These are phyloP conservation scores for Pardosa pseudoannulata DNA, from an alignment of 2,888 invertebrate species.

Conservation along the genomic window DNA sequence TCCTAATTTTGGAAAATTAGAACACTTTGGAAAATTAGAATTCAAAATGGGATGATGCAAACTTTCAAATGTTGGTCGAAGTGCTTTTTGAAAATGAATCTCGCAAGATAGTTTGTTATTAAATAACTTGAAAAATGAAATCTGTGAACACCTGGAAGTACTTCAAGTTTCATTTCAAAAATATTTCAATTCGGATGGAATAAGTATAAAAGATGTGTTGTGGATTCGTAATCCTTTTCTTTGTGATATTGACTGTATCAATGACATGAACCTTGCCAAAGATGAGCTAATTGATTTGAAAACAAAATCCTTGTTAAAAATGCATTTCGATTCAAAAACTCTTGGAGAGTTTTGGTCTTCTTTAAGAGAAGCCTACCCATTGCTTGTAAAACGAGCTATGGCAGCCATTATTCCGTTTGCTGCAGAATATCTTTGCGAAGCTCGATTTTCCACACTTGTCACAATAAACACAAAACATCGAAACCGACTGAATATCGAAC, in stretches of 20 bases:
- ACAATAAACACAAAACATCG: constrained; percentile 42
- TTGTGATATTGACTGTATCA: constrained; percentile 51
- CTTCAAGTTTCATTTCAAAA: constrained; percentile 26
- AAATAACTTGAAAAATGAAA: constrained; percentile 27
- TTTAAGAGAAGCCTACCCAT: constrained; percentile 21
- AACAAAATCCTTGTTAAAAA: constrained; percentile 45
- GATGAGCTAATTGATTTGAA: constrained; percentile 51
- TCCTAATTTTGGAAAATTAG: too few relatives aligned
- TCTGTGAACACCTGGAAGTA: constrained; percentile 27
- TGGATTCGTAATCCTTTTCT: constrained; percentile 55
- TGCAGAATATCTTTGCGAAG: constrained; percentile 46
- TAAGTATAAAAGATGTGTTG: constrained; percentile 51
- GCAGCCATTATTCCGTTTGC: constrained; percentile 55
- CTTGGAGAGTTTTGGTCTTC: constrained; percentile 25
- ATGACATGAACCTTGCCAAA: constrained; percentile 52
- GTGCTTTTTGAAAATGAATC: too few relatives aligned
- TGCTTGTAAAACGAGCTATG: constrained; percentile 32
- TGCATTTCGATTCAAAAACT: constrained; percentile 44
- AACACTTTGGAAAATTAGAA: too few relatives aligned
- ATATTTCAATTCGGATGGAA: constrained; percentile 41
- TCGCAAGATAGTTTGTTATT: constrained; percentile 9
- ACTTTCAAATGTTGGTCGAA: too few relatives aligned
- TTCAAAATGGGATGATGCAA: too few relatives aligned
- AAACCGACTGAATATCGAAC: constrained; percentile 44
- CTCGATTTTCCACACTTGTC: constrained; percentile 35